Conservation (phyloP, 2,888 invertebrate genomes). For the Graphium colonna region DNA sequence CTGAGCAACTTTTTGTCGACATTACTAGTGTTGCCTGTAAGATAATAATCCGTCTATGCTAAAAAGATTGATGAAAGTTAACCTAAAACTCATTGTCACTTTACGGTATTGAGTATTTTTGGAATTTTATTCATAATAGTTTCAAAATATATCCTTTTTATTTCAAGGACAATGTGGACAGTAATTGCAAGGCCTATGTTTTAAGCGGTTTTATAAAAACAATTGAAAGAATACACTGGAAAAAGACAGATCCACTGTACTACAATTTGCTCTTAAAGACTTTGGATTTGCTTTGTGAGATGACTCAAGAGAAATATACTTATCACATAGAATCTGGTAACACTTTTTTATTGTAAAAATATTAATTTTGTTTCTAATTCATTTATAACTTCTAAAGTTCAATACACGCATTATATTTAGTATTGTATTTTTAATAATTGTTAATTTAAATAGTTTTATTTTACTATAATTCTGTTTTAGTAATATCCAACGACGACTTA, state of each 20-base stretch:
- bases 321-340: slow-evolving; percentile 92
- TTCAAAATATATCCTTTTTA: no score
- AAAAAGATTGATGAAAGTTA: no score
- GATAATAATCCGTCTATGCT: no score
- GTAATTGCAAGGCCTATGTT: slow-evolving; percentile 89
- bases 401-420: no score
- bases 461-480: slow-evolving; percentile 60
- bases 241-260: slow-evolving; percentile 82
- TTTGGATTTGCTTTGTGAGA: slow-evolving; percentile 87
- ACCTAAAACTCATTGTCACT: no score
- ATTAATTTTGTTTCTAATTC: no score
- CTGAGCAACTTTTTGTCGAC: slow-evolving; percentile 90
- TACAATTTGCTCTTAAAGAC: slow-evolving; percentile 86
- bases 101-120: no score
- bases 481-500: slow-evolving; percentile 94
- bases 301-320: slow-evolving; percentile 90
- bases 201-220: slow-evolving; percentile 90
- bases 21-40: slow-evolving; percentile 89
- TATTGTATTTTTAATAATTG: background rate
- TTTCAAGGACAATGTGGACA: slow-evolving; percentile 91
- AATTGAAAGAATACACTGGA: slow-evolving; percentile 87
- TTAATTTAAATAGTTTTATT: background rate
- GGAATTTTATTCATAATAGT: no score
- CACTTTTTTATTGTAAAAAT: slow-evolving; percentile 6
- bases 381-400: no score